Evolutionary conservation across 2,113 vertebrate genomes (phyloP).

Genomic region (Thomomys bottae): DNA sequence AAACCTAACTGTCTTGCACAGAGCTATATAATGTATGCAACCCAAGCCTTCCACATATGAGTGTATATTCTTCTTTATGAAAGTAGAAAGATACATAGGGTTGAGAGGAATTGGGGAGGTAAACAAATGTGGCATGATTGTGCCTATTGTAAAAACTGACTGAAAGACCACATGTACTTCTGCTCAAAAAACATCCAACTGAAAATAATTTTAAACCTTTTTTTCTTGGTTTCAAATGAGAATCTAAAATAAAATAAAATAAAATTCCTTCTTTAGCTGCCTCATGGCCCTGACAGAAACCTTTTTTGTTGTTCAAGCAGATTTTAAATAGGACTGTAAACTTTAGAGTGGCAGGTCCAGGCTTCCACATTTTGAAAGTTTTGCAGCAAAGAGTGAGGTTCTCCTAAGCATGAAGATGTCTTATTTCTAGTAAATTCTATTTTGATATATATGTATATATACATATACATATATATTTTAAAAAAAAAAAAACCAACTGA

Average conservation of each 20-base stretch:
- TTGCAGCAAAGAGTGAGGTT: conserved; percentile 65
- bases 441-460: too few relatives aligned
- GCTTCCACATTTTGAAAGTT: conserved; percentile 54
- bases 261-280: conserved; percentile 16
- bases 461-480: too few relatives aligned
- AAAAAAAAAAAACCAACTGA: conserved; percentile 69
- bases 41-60: neutral
- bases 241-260: neutral
- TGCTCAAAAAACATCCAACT: neutral
- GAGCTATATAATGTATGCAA: neutral
- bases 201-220: conserved; percentile 42
- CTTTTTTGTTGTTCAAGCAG: conserved; percentile 51
- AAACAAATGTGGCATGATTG: conserved; percentile 20
- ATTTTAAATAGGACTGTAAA: conserved; percentile 38
- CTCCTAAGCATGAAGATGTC: conserved; percentile 64
- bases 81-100: neutral
- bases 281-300: conserved; percentile 35
- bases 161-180: conserved; percentile 11
- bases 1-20: neutral
- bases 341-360: conserved; percentile 27
- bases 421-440: conserved; percentile 73
- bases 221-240: neutral
- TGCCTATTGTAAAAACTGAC: neutral
- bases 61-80: neutral
- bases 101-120: neutral